Percentiles rank a stretch among this genome's conserved stretches.
These are phyloP conservation scores for Sceloporus tristichus DNA, from an alignment of 2,113 vertebrate genomes.

Conservation along the genomic window DNA sequence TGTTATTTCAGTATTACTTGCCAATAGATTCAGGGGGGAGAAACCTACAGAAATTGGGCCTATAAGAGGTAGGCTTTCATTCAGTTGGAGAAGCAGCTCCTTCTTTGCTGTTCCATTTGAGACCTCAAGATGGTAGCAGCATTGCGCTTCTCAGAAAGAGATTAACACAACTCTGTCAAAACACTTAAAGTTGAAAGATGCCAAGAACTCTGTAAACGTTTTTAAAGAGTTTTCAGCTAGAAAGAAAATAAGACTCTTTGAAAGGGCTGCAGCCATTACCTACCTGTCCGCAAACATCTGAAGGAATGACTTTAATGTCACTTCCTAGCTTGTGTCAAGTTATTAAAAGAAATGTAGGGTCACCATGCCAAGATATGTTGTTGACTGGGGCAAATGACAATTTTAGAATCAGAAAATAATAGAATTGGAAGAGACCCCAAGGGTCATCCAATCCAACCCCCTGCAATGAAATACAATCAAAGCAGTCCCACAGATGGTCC, in stretches of 20 bases:
- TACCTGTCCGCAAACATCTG: neutral
- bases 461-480: too few species aligned
- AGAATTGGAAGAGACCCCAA: too few species aligned
- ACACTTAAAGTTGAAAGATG: too few species aligned
- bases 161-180: too few species aligned
- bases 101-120: neutral
- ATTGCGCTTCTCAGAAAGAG: neutral
- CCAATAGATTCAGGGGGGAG: neutral
- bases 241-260: neutral
- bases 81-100: too few species aligned
- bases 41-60: neutral
- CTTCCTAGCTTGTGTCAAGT: neutral
- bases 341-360: neutral
- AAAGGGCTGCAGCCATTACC: neutral
- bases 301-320: neutral
- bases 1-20: neutral
- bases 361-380: too few species aligned
- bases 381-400: too few species aligned
- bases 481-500: too few species aligned
- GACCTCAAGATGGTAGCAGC: slow-evolving; percentile 7
- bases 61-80: neutral
- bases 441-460: too few species aligned
- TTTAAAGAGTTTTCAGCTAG: neutral
- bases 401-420: too few species aligned
- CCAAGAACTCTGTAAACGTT: too few species aligned